phyloP scores from a whole-genome alignment of 2,113 vertebrate genomes.

The Typhlomys cinereus region DNA sequence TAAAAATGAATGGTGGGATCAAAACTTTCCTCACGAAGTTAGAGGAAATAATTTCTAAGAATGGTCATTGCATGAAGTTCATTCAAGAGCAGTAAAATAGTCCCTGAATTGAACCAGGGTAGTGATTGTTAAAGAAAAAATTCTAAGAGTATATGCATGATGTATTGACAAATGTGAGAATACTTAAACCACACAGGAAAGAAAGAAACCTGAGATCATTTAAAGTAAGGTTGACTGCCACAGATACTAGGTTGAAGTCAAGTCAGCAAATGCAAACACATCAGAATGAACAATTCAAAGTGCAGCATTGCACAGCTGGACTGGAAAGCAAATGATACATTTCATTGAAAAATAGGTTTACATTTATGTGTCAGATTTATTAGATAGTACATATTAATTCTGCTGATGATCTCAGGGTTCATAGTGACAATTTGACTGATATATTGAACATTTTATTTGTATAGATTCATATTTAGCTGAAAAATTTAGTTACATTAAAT shows the following conservation, averaged over 20 bases:
- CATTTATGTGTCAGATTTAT: not conserved
- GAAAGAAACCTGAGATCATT: not conserved
- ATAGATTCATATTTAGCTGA: not conserved
- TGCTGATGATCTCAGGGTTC: not conserved
- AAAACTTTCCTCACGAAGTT: not conserved
- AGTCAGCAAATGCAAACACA: not conserved
- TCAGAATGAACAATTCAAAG: not conserved
- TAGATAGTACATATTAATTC: not conserved
- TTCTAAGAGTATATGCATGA: not conserved
- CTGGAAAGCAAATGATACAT: not conserved
- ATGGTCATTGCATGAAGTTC: not conserved
- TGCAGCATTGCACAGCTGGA: not conserved
- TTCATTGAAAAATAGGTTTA: not conserved
- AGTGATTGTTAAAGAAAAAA: not conserved
- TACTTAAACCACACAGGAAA: not conserved
- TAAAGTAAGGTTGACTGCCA: not conserved
- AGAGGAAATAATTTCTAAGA: not conserved
- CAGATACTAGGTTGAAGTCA: not conserved
- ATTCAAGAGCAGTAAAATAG: not conserved
- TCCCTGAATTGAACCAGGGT: not conserved
- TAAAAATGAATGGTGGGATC: not conserved
- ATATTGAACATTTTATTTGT: not conserved
- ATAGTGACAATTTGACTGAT: not conserved
- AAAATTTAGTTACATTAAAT: not conserved
- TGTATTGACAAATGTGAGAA: not conserved